These are phyloP conservation scores for Ibycter americanus DNA, from an alignment of 2,797 vertebrate genomes.

Conservation along the genomic window DNA sequence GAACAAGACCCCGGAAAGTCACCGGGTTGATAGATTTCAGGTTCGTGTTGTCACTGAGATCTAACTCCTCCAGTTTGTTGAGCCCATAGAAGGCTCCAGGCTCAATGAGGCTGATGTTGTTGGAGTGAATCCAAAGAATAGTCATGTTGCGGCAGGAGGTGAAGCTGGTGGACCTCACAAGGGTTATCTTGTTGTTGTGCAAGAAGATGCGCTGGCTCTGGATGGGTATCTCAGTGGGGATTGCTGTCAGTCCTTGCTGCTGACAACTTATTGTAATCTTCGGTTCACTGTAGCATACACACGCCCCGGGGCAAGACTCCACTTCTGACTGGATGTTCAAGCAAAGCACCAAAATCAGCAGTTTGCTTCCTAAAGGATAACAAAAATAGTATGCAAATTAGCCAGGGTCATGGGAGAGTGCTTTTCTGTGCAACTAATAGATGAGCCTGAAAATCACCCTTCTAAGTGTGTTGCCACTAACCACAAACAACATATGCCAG, in stretches of 20 bases:
- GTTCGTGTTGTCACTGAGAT: slow-evolving; percentile 94
- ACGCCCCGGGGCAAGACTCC: slow-evolving; percentile 91
- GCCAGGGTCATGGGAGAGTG: background rate
- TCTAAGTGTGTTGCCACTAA: background rate
- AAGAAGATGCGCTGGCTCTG: slow-evolving; percentile 96
- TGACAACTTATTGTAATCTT: slow-evolving; percentile 95
- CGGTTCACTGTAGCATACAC: slow-evolving; percentile 95
- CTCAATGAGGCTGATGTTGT: slow-evolving; percentile 93
- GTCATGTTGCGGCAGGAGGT: slow-evolving; percentile 94
- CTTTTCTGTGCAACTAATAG: background rate
- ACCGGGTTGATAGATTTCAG: slow-evolving; percentile 89
- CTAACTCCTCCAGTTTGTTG: slow-evolving; percentile 91
- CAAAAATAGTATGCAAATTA: slow-evolving; percentile 43
- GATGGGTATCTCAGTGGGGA: slow-evolving; percentile 90
- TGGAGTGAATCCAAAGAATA: slow-evolving; percentile 97
- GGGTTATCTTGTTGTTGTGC: slow-evolving; percentile 91
- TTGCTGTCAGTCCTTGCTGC: slow-evolving; percentile 92
- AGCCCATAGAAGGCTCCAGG: slow-evolving; percentile 90
- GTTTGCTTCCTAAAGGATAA: slow-evolving; percentile 82
- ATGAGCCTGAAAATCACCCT: background rate
- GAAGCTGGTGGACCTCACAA: slow-evolving; percentile 91
- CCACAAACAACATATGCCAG: background rate
- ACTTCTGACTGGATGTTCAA: slow-evolving; percentile 86
- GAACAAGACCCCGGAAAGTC: slow-evolving; percentile 90
- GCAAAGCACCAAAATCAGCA: slow-evolving; percentile 93